These are phyloP conservation scores for Protaetia brevitarsis DNA, from an alignment of 1,140 invertebrate genomes.

Conservation along the genomic window DNA sequence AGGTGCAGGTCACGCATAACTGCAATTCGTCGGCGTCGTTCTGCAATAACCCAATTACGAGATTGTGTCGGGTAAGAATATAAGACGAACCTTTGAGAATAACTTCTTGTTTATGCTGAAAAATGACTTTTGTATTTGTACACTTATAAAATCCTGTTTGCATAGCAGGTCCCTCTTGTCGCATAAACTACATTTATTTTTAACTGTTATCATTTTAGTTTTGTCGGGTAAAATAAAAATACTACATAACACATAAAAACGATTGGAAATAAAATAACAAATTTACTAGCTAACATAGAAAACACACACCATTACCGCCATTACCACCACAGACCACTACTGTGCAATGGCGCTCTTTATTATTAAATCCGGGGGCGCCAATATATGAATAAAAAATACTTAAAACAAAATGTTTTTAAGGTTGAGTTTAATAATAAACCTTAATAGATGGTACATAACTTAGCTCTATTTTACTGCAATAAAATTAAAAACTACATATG, in stretches of 20 bases:
- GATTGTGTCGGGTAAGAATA: background rate
- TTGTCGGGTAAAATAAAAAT: background rate
- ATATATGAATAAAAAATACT: too few species aligned
- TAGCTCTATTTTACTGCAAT: too few species aligned
- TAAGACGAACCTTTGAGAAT: background rate
- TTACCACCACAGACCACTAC: background rate
- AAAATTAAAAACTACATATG: too few species aligned
- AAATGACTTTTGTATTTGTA: slow-evolving; percentile 15
- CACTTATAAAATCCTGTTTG: background rate
- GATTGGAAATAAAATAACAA: background rate
- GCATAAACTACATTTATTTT: slow-evolving; percentile 14
- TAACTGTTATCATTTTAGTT: background rate
- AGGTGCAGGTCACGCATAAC: background rate
- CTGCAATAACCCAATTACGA: background rate
- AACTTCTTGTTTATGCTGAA: background rate
- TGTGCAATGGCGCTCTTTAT: too few species aligned
- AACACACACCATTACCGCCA: background rate
- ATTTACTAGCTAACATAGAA: background rate
- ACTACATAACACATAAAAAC: background rate
- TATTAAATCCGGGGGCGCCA: too few species aligned
- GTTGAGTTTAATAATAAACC: too few species aligned
- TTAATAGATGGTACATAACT: too few species aligned
- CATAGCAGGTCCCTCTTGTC: background rate
- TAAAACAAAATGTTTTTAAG: too few species aligned
- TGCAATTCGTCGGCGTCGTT: background rate